Base-by-base conservation (phyloP, 2,797 vertebrate genomes). In the Thripadectes ignobilis region DNA sequence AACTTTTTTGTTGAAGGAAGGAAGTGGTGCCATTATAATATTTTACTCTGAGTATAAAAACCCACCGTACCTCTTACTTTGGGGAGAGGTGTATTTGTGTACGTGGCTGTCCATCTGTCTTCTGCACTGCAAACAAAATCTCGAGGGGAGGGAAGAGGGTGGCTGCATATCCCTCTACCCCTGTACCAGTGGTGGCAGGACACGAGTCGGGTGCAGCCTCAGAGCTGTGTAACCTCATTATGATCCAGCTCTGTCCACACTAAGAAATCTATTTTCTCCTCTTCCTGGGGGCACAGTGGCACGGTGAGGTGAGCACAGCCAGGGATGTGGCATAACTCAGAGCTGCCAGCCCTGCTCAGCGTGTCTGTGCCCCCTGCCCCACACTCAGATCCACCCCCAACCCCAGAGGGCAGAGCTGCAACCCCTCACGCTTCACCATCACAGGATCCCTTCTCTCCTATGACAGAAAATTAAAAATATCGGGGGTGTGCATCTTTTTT, bases 381-480 rank as follows among this genome's bases (percentile, higher is more conserved):
- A 5, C 0, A 1, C 27, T 9, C 82, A 48, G 22, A 62, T 4
- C 48, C 3, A 0, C 12, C 1, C 4, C 1, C 1, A 1, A 45
- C n/a, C 57, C 52, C 84, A 14, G 1, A 14, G 1, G 43, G 72
- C 59, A 69, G 29, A 73, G 81, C 84, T 62, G 55, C 41, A 46
- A 39, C 48, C 7, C 1, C 59, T 52, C 13, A 10, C 13, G 2
- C 10, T 72, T 7, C 4, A 3, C 49, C 52, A 10, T 4, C 55
- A 12, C 8, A 68, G 8, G 24, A 30, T 26, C 52, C 20, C 43
- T 59, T 52, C 67, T 9, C 34, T 41, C 10, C 59, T 7, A 0
- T 15, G 27, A 9, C 21, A 21, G 63, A 34, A 75, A 51, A 72
- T 0, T 14, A 38, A 38, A 29, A 48, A 57, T 7, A 49, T 63